phyloP scores from a whole-genome alignment of 1,140 invertebrate genomes.

The Maconellicoccus hirsutus region DNA sequence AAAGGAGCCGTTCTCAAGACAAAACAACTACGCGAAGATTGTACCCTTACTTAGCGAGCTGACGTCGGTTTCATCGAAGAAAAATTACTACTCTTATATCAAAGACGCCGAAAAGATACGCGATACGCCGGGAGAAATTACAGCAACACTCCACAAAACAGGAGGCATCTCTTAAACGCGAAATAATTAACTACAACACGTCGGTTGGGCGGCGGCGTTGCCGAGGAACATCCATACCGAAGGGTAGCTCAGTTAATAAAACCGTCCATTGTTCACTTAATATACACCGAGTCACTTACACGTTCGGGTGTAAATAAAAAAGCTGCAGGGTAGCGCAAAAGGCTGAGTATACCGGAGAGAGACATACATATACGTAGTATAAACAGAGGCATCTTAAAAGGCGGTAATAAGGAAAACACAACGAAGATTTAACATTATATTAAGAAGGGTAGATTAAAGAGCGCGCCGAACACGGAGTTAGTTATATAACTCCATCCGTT shows the following conservation, averaged over 20 bases:
- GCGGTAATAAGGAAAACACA: constrained; percentile 14
- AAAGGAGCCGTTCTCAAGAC: too few species aligned
- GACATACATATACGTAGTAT: too few species aligned
- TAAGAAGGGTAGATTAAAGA: constrained; percentile 12
- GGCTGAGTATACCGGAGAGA: too few species aligned
- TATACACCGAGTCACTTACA: background rate
- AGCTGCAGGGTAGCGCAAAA: background rate
- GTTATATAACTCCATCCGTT: constrained; percentile 2
- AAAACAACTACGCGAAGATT: too few species aligned
- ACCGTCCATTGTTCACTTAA: background rate
- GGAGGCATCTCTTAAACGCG: background rate
- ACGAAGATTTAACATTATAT: constrained; percentile 14
- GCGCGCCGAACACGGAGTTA: background rate
- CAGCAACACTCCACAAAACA: too few species aligned
- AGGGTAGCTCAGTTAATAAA: background rate
- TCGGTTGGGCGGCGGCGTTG: background rate
- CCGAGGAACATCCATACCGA: background rate
- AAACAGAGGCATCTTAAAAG: background rate
- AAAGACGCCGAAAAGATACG: too few species aligned
- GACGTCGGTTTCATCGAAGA: too few species aligned
- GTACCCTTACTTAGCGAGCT: too few species aligned
- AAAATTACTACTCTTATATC: too few species aligned
- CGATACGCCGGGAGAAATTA: too few species aligned
- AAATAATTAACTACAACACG: background rate
- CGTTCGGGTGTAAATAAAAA: background rate